Evolutionary conservation across 2,888 invertebrate species (phyloP), one percentile per base, ranked within the genome.

Genomic region (Uropetala carovei): DNA sequence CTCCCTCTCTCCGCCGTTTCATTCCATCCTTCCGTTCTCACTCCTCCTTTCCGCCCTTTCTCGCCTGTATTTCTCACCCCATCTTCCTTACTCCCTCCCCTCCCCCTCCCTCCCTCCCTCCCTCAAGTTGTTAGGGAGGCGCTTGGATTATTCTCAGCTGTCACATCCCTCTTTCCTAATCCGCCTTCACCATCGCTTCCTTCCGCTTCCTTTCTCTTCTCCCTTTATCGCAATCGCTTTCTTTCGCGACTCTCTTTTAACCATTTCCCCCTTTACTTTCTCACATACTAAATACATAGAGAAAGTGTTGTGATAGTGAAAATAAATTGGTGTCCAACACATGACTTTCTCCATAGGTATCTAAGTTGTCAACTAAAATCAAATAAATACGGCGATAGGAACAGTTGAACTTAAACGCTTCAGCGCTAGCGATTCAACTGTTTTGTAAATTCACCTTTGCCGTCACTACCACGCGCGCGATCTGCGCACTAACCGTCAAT

Each of bases 141-240:
- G 43, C 43, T 43, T 43, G 43, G 43, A 27, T 75, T 27, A 75
- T 75, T 75, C 75, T 75, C 75, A 75, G 75, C 75, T 75, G 75
- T 27, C 75, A 75, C 75, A 75, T 75, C 14, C 75, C 9, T 8
- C 68, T 68, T 11, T 22, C n/a, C 75, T 22, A 2, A 22, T 75
- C 75, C 13, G 75, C 27, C 18, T 0, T 27, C 11, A 22, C 27
- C 75, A 75, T 75, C 75, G 13, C 22, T 75, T 10, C 22, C 75
- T 10, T 75, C 27, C 43, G 43, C 43, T 43, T 43, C 43, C 43
- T 43, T 43, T 43, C 43, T 43, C 43, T 43, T 43, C 43, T 43
- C 43, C 27, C 2, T 27, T 5, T 68, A 9, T 68, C 11, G n/a
- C n/a, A n/a, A n/a, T 13, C 68, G 1, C 22, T 68, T 22, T 68